Percentiles rank a stretch among this genome's conserved stretches.
phyloP scores from a whole-genome alignment of 37 sponge, comb jelly and placozoan species.

The Diacarnus erythraeanus region DNA sequence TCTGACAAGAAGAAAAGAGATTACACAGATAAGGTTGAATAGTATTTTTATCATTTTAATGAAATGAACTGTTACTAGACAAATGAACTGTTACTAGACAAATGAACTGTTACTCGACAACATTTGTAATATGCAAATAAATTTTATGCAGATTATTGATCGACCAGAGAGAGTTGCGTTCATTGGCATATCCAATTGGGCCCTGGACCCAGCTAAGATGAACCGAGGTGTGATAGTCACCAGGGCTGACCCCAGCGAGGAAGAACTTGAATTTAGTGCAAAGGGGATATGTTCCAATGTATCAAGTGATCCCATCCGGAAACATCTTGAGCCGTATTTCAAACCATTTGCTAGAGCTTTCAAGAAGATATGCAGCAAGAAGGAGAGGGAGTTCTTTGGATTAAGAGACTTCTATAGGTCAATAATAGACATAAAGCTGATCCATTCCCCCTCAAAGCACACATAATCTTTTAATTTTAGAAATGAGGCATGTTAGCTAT shows the following conservation, averaged over 20 bases:
- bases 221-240: constrained; percentile 94
- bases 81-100: too few relatives aligned
- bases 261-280: constrained; percentile 80
- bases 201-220: constrained; percentile 99
- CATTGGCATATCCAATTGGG: constrained; percentile 98
- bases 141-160: constrained; percentile 36
- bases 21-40: not conserved
- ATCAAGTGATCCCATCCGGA: constrained; percentile 39
- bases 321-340: constrained; percentile 43
- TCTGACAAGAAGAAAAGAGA: not conserved
- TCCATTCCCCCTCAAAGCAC: not conserved
- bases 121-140: not conserved
- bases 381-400: constrained; percentile 86
- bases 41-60: not conserved
- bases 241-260: constrained; percentile 75
- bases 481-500: not conserved
- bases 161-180: constrained; percentile 82
- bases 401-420: constrained; percentile 95
- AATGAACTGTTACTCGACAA: too few relatives aligned
- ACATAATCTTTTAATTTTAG: not conserved
- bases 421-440: not conserved
- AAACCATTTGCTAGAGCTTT: constrained; percentile 73
- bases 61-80: too few relatives aligned
- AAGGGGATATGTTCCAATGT: constrained; percentile 71
- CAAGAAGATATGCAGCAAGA: constrained; percentile 4